phyloP scores from a whole-genome alignment of 2,888 invertebrate species.

The Agonopterix alstromeriana region DNA sequence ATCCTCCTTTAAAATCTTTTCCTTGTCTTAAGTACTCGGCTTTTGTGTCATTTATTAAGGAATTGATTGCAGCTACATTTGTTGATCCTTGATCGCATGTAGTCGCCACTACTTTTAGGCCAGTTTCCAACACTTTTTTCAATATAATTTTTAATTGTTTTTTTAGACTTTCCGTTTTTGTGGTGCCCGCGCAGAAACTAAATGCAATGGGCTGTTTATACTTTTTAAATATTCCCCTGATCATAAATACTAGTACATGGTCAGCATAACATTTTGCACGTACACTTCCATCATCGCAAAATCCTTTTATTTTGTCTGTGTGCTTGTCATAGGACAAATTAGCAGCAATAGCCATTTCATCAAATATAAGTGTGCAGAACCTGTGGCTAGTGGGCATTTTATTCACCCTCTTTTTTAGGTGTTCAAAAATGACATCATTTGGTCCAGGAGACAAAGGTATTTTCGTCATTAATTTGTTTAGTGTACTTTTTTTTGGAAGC shows the following conservation, averaged over 20 bases:
- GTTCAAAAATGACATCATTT: too few relatives aligned
- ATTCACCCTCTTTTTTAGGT: too few relatives aligned
- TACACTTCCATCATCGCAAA: constrained; percentile 1
- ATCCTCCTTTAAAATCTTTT: constrained; percentile 1
- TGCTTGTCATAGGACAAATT: constrained; percentile 4
- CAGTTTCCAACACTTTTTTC: background rate
- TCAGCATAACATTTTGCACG: constrained; percentile 1
- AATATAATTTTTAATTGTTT: constrained; percentile 1
- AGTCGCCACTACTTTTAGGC: constrained; percentile 5
- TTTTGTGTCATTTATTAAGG: constrained; percentile 4
- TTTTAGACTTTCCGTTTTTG: constrained; percentile 1
- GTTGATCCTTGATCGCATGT: constrained; percentile 6
- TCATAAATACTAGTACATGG: constrained; percentile 11
- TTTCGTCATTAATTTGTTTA: too few relatives aligned
- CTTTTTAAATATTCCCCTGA: constrained; percentile 8
- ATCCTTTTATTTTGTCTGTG: constrained; percentile 5
- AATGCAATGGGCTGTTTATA: constrained; percentile 6
- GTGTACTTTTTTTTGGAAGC: too few relatives aligned
- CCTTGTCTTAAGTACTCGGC: constrained; percentile 2
- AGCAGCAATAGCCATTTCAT: constrained; percentile 9
- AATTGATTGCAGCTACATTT: constrained; percentile 10
- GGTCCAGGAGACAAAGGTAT: too few relatives aligned
- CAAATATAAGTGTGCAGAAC: constrained; percentile 1
- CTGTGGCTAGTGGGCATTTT: too few relatives aligned
- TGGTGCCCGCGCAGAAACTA: constrained; percentile 2